Conservation (phyloP, 1,140 invertebrate species). For the Tachypleus tridentatus region DNA sequence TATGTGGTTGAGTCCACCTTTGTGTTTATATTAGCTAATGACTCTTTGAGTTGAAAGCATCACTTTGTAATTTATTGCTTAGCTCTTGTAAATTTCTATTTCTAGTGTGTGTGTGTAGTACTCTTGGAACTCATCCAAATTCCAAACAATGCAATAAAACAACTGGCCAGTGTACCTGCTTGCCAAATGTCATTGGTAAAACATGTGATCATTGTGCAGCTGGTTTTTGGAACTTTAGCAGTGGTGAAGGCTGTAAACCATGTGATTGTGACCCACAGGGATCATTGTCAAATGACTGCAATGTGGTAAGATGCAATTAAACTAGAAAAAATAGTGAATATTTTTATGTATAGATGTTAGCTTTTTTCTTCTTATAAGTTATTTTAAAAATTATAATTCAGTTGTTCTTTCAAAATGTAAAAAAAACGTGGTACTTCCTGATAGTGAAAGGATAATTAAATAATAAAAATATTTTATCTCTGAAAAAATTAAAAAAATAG, state of each 20-base stretch:
- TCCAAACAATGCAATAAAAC: constrained; percentile 55
- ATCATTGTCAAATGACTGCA: constrained; percentile 74
- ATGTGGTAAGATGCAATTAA: too few relatives aligned
- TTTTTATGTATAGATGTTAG: constrained; percentile 80
- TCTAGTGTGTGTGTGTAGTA: constrained; percentile 72
- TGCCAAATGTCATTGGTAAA: constrained; percentile 76
- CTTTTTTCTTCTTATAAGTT: too few relatives aligned
- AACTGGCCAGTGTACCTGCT: constrained; percentile 75
- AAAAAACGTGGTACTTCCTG: too few relatives aligned
- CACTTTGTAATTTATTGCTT: constrained; percentile 6
- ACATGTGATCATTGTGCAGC: constrained; percentile 86
- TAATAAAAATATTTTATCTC: too few relatives aligned
- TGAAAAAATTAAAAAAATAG: too few relatives aligned
- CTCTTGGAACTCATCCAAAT: constrained; percentile 67
- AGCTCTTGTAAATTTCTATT: too few relatives aligned
- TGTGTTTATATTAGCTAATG: too few relatives aligned
- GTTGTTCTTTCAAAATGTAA: constrained; percentile 77
- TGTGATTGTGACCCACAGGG: constrained; percentile 79
- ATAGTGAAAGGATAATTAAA: too few relatives aligned
- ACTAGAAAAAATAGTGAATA: constrained; percentile 69
- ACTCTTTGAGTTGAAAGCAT: constrained; percentile 2
- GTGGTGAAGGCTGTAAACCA: constrained; percentile 50
- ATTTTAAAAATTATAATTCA: not conserved
- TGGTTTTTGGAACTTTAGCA: constrained; percentile 72
- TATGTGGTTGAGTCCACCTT: too few relatives aligned